These are phyloP conservation scores for Ibidorhyncha struthersii DNA, from an alignment of 2,113 vertebrate genomes.

Conservation along the genomic window DNA sequence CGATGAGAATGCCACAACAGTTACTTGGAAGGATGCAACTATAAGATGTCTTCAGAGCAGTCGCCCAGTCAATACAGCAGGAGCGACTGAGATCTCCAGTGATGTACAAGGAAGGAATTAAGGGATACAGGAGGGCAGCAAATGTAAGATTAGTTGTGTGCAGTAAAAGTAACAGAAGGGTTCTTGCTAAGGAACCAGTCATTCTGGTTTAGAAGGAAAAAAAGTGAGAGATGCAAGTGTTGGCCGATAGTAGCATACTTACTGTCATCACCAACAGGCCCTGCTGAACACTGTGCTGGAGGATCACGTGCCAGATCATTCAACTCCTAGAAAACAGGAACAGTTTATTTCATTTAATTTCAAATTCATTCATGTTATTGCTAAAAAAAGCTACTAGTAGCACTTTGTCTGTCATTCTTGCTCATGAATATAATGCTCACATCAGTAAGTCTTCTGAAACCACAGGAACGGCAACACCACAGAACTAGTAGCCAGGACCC, in stretches of 20 bases:
- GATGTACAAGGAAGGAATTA: not conserved
- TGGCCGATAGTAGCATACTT: slow-evolving; percentile 4
- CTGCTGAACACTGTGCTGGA: slow-evolving; percentile 97
- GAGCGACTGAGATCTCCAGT: not conserved
- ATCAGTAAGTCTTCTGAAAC: not conserved
- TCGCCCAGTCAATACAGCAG: too few relatives aligned
- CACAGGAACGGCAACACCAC: not conserved
- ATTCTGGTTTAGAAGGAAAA: not conserved
- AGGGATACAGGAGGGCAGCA: not conserved
- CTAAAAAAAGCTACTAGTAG: not conserved
- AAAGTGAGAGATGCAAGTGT: not conserved
- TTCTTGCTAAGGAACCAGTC: not conserved
- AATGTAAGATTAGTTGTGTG: not conserved
- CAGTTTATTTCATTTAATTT: not conserved
- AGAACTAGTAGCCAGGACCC: not conserved
- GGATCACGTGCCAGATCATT: slow-evolving; percentile 98
- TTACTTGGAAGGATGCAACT: not conserved
- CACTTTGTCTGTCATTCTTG: not conserved
- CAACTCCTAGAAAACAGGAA: slow-evolving; percentile 84
- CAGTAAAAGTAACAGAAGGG: not conserved
- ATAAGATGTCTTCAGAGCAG: not conserved
- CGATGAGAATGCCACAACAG: not conserved
- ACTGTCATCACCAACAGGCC: slow-evolving; percentile 95
- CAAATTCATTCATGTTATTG: not conserved
- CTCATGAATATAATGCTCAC: rapidly evolving